These are phyloP conservation scores for Brachypalpus laphriformis DNA, from an alignment of 2,888 invertebrate species.

Conservation along the genomic window DNA sequence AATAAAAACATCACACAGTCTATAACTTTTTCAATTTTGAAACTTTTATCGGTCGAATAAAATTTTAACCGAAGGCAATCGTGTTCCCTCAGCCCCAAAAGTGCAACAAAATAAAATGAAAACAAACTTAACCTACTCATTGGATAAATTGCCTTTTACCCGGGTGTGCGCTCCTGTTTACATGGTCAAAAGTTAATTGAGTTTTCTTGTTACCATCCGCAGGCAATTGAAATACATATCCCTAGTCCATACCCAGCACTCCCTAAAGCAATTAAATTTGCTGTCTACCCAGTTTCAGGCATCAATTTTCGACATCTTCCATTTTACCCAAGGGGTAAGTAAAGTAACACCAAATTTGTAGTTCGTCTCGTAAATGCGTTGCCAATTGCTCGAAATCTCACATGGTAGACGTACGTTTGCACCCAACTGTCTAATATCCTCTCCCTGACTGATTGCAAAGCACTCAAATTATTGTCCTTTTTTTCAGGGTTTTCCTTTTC, in stretches of 20 bases:
- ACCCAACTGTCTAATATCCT: background rate
- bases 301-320: background rate
- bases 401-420: background rate
- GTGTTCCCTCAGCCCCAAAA: background rate
- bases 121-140: slow-evolving; percentile 13
- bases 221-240: slow-evolving; percentile 16
- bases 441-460: background rate
- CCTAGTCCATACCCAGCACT: background rate
- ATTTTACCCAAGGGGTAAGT: background rate
- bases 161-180: slow-evolving; percentile 4
- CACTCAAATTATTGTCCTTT: slow-evolving; percentile 15
- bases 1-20: background rate
- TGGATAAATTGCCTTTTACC: slow-evolving; percentile 7
- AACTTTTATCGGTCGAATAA: slow-evolving; percentile 11
- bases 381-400: background rate
- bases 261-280: slow-evolving; percentile 36
- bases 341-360: background rate
- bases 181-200: slow-evolving; percentile 43
- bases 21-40: background rate
- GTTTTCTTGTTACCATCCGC: slow-evolving; percentile 32
- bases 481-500: background rate
- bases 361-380: slow-evolving; percentile 2
- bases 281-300: background rate
- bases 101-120: slow-evolving; percentile 10
- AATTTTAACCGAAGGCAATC: background rate